Evolutionary conservation across 2,113 vertebrate species (phyloP).

Genomic region (Coturnix japonica): DNA sequence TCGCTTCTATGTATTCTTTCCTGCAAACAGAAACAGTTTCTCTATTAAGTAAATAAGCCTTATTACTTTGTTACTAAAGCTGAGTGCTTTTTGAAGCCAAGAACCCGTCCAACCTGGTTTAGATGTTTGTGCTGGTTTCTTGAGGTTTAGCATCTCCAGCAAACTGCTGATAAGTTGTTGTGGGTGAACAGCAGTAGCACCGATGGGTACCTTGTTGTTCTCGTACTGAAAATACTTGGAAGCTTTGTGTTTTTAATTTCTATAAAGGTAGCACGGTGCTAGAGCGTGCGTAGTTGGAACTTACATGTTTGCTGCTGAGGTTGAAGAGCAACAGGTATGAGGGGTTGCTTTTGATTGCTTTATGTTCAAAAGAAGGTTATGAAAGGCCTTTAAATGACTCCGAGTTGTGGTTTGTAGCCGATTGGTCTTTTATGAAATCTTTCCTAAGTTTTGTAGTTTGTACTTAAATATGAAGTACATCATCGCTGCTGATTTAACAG

Average conservation of each 20-base stretch:
- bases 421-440: not conserved
- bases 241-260: conserved; percentile 2
- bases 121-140: conserved; percentile 1
- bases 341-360: not conserved
- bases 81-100: conserved; percentile 42
- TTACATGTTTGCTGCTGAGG: not conserved
- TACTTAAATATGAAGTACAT: not conserved
- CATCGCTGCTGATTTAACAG: not conserved
- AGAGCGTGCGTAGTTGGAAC: not conserved
- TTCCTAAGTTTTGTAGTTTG: not conserved
- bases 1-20: conserved; percentile 80
- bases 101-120: not conserved
- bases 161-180: not conserved
- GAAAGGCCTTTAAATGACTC: not conserved
- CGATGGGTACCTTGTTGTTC: not conserved
- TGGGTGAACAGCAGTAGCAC: not conserved
- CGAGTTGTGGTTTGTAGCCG: not conserved
- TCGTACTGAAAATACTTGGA: not conserved
- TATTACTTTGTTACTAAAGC: conserved; percentile 53
- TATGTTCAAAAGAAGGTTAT: not conserved
- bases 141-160: conserved; percentile 8
- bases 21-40: conserved; percentile 85
- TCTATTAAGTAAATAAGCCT: conserved; percentile 26
- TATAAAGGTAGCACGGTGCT: not conserved
- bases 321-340: not conserved